Evolutionary conservation across 2,888 invertebrate genomes (phyloP).

Genomic region (Latrodectus hesperus): DNA sequence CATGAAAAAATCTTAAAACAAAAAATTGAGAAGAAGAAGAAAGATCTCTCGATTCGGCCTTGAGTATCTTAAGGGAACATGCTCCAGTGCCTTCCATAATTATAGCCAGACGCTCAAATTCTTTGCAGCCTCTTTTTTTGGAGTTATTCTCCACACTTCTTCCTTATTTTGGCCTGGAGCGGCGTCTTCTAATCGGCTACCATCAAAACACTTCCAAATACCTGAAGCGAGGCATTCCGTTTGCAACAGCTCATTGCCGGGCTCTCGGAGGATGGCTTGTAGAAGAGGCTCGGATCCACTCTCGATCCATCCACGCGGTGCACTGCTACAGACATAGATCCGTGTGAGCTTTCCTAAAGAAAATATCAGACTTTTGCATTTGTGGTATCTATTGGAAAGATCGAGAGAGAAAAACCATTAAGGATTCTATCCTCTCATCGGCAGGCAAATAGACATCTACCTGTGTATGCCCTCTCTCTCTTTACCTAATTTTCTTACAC

Average conservation of each 20-base stretch:
- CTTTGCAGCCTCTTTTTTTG: constrained; percentile 9
- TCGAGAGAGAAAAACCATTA: too few relatives aligned
- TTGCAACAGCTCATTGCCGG: not conserved
- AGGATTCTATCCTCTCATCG: too few relatives aligned
- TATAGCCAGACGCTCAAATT: constrained; percentile 48
- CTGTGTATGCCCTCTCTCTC: too few relatives aligned
- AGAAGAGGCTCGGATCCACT: too few relatives aligned
- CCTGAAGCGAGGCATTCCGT: constrained; percentile 43
- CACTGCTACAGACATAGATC: too few relatives aligned
- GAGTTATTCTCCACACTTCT: constrained; percentile 29
- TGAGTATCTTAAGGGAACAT: constrained; percentile 33
- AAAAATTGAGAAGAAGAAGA: constrained; percentile 34
- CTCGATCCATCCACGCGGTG: too few relatives aligned
- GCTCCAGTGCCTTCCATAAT: constrained; percentile 45
- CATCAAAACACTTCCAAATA: constrained; percentile 18
- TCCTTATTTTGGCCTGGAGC: constrained; percentile 29
- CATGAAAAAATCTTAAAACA: constrained; percentile 52
- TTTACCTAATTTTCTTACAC: too few relatives aligned
- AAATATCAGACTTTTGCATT: too few relatives aligned
- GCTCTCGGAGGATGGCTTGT: too few relatives aligned
- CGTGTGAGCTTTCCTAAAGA: too few relatives aligned
- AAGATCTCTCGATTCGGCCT: constrained; percentile 34
- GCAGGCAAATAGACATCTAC: too few relatives aligned
- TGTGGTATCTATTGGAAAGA: too few relatives aligned
- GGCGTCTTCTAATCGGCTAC: constrained; percentile 11